A percentile compares a stretch with the other conserved stretches of the same genome.
Evolutionary conservation across 2,888 invertebrate genomes (phyloP).

Genomic region (Trichacis sp.): DNA sequence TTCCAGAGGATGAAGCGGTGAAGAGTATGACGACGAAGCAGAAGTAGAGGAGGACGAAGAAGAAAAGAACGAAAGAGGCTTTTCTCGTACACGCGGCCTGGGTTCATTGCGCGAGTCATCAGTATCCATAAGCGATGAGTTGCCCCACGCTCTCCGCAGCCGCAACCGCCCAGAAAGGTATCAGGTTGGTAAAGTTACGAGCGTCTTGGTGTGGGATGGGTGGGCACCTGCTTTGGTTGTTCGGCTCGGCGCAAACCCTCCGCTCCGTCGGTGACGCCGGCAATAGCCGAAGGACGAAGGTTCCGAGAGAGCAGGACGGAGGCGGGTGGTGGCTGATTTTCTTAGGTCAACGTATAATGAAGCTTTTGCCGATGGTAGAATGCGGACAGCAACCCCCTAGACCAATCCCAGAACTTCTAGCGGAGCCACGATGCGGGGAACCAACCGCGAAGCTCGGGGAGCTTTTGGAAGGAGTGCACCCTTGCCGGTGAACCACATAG

Average conservation of each 20-base stretch:
- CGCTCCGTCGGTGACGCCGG: conserved; percentile 42
- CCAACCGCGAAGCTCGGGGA: conserved; percentile 53
- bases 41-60: background rate
- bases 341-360: conserved; percentile 70
- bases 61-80: conserved; percentile 39
- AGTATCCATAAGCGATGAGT: conserved; percentile 84
- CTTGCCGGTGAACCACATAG: conserved; percentile 9
- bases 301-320: conserved; percentile 21
- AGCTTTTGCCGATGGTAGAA: conserved; percentile 50
- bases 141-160: conserved; percentile 49
- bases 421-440: conserved; percentile 48
- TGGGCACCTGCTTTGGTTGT: conserved; percentile 65
- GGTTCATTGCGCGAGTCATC: conserved; percentile 79
- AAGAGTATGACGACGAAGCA: conserved; percentile 21
- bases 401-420: conserved; percentile 61
- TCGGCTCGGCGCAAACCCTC: conserved; percentile 55
- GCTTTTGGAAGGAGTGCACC: conserved; percentile 49
- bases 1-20: no score
- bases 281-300: conserved; percentile 43
- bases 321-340: conserved; percentile 64
- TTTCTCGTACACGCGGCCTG: conserved; percentile 55
- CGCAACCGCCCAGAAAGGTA: conserved; percentile 26
- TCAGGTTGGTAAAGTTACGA: conserved; percentile 34
- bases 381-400: conserved; percentile 57
- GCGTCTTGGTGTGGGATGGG: conserved; percentile 44